phyloP scores from a whole-genome alignment of 92 coral and sea anemone genomes.

The Virgularia gustaviana region DNA sequence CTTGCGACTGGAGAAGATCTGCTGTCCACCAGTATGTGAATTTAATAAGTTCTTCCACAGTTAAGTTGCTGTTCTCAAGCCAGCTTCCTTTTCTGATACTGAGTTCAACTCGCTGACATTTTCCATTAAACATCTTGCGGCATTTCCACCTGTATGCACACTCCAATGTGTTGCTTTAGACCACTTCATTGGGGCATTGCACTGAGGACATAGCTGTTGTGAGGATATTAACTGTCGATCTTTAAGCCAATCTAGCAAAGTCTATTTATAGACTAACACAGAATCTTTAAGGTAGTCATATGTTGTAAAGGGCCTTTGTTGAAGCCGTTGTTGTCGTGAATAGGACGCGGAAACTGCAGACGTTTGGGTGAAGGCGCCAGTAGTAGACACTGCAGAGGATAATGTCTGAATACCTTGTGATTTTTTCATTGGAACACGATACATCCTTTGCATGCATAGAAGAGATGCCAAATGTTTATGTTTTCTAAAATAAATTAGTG shows the following conservation, averaged over 20 bases:
- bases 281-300: conserved; percentile 17
- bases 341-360: too few species aligned
- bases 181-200: not conserved
- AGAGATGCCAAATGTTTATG: too few species aligned
- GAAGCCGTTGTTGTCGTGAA: too few species aligned
- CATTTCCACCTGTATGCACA: not conserved
- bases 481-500: too few species aligned
- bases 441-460: too few species aligned
- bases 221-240: not conserved
- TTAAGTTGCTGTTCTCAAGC: conserved; percentile 30
- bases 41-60: too few species aligned
- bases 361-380: too few species aligned
- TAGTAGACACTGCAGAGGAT: too few species aligned
- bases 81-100: conserved; percentile 7
- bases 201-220: not conserved
- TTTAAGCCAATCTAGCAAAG: conserved; percentile 6
- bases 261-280: not conserved
- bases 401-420: too few species aligned
- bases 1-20: not conserved
- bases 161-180: not conserved
- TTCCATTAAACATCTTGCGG: too few species aligned
- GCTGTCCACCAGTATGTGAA: conserved; percentile 22
- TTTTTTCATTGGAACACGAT: too few species aligned
- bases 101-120: conserved; percentile 1
- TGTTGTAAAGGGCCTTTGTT: conserved; percentile 6